phyloP scores from a whole-genome alignment of 2,113 vertebrate genomes.

The Laticauda colubrina region DNA sequence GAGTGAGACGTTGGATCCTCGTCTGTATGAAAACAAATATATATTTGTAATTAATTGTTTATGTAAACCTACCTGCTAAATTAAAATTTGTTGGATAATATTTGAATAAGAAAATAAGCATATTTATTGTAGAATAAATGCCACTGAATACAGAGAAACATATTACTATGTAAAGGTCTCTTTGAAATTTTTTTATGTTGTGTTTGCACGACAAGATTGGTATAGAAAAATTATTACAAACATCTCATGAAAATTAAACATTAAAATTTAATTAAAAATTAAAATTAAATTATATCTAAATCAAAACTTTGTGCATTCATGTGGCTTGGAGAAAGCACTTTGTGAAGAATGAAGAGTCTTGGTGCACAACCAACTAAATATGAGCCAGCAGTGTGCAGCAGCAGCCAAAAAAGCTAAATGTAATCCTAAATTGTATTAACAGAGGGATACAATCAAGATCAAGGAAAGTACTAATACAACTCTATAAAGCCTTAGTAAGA shows the following conservation, averaged over 20 bases:
- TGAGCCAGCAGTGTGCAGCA: no score
- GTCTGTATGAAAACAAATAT: conserved; percentile 67
- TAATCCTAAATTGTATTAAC: no score
- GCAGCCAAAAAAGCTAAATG: no score
- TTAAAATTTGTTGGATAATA: background rate
- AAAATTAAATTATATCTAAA: background rate
- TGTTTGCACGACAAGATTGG: background rate
- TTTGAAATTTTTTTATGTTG: background rate
- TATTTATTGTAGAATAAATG: background rate
- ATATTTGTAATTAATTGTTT: background rate
- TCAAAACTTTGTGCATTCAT: background rate
- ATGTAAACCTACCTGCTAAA: background rate
- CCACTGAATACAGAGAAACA: background rate
- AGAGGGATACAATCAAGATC: no score
- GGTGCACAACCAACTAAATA: no score
- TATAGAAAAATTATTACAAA: background rate
- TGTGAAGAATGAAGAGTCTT: background rate
- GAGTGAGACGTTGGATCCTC: conserved; percentile 93
- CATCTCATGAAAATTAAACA: background rate
- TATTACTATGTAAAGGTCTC: background rate
- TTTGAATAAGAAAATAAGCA: background rate
- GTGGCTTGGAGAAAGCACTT: background rate
- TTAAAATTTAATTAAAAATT: no score
- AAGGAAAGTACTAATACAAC: no score
- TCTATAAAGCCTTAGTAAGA: no score